A percentile compares a stretch with the other conserved stretches of the same genome.
Evolutionary conservation across 2,888 invertebrate species (phyloP).

Genomic region (Osmoderma eremita): DNA sequence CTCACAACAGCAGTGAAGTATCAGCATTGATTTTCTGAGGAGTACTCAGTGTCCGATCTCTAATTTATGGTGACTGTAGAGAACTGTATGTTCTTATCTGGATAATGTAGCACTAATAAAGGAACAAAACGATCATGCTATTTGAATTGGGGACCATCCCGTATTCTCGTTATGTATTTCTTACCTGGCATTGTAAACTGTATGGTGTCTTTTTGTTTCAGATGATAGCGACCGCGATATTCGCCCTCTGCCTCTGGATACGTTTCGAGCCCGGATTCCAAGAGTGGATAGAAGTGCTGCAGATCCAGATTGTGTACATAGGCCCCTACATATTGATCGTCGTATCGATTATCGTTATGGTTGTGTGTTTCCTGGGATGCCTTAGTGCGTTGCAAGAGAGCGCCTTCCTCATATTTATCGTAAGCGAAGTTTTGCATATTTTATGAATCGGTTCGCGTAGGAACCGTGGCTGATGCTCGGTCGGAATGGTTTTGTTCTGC

Average conservation of each 20-base stretch:
- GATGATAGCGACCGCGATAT: constrained; percentile 82
- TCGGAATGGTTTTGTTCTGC: constrained; percentile 15
- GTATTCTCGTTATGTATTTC: background rate
- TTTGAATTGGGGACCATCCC: too few species aligned
- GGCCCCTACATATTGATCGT: constrained; percentile 85
- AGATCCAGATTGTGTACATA: constrained; percentile 81
- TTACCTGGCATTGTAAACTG: background rate
- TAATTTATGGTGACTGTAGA: too few species aligned
- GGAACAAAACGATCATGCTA: too few species aligned
- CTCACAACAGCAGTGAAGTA: too few species aligned
- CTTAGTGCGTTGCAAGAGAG: constrained; percentile 84
- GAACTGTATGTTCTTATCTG: too few species aligned
- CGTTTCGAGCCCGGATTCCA: constrained; percentile 83
- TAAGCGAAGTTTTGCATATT: constrained; percentile 65
- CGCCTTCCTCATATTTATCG: constrained; percentile 72
- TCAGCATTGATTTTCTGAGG: too few species aligned
- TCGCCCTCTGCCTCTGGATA: constrained; percentile 84
- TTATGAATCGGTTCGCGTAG: constrained; percentile 9
- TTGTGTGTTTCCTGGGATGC: constrained; percentile 83
- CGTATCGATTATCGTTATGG: constrained; percentile 76
- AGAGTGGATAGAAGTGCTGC: constrained; percentile 81
- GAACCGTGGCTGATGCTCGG: background rate
- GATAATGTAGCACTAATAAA: too few species aligned
- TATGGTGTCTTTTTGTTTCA: constrained; percentile 60
- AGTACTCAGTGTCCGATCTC: too few species aligned